phyloP scores from a whole-genome alignment of 2,113 vertebrate genomes.

The Rhea pennata region DNA sequence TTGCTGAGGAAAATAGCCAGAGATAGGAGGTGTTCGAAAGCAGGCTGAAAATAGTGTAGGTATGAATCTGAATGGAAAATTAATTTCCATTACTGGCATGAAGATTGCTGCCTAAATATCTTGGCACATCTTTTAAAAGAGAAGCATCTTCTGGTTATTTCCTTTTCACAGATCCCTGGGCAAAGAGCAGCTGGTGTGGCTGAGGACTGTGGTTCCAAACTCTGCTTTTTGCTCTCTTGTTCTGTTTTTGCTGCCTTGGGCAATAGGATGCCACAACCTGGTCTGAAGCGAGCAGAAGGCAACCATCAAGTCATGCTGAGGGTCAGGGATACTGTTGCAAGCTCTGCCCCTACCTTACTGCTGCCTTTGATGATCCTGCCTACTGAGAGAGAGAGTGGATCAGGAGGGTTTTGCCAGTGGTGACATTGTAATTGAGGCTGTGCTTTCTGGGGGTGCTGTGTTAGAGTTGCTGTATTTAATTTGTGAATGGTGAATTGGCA shows the following conservation, averaged over 20 bases:
- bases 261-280: not conserved
- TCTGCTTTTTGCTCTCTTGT: not conserved
- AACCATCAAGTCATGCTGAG: rapidly evolving
- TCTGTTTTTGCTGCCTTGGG: not conserved
- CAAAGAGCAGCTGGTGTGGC: not conserved
- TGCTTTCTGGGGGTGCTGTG: not conserved
- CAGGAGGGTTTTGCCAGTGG: not conserved
- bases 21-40: not conserved
- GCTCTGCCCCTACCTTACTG: not conserved
- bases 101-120: not conserved
- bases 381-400: not conserved
- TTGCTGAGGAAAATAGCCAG: not conserved
- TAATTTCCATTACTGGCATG: not conserved
- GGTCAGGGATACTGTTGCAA: not conserved
- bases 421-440: rapidly evolving
- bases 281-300: not conserved
- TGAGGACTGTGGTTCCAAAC: not conserved
- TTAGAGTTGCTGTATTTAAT: not conserved
- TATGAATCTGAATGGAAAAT: not conserved
- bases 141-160: not conserved
- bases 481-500: not conserved
- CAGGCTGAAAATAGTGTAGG: not conserved
- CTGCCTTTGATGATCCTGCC: not conserved
- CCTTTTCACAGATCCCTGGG: not conserved
- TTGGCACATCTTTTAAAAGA: not conserved